Evolutionary conservation across 1,140 invertebrate species (phyloP), one percentile per base, ranked within the genome.

Genomic region (Polypedilum pembai): DNA sequence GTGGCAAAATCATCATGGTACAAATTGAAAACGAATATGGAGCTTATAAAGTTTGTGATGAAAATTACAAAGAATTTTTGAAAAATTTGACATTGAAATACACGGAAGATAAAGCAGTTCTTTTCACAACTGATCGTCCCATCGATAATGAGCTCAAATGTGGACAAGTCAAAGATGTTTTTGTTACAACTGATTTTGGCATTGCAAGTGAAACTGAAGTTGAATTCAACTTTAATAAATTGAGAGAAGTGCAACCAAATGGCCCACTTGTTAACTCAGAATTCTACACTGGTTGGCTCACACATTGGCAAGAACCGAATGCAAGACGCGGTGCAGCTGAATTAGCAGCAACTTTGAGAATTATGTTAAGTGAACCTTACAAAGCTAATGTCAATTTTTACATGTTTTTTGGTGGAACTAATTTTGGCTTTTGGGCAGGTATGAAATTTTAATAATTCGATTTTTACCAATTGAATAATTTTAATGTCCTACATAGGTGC

Each of bases 211-310:
- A 69, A 69, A 20, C n/a, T 1, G 79, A 81, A 74, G 80, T 82
- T 20, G 80, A 80, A 0, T 33, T 78, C 5, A 79, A 80, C 15
- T 75, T 78, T 80, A 24, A 79, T 75, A 20, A 79, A 77, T 73
- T 91, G 79, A 83, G 90, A 12, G 77, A 79, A 56, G 84, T 85
- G 76, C 85, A 88, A 76, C 85, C 87, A 0, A 82, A 81, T 2
- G 88, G 92, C 1, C 92, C 92, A 0, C 77, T 94, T 41, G 92
- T 96, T 7, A 96, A 96, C 81, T 94, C 93, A 0, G 94, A 96
- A 82, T 96, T 88, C 81, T 96, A 96, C 84, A 88, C 93, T 0
- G 94, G 94, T 21, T 92, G 90, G 90, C 80, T 96, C n/a, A 92
- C 94, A 33, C 90, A 94, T 79, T 96, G 94, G 94, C 89, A 89